Conservation (phyloP, 2,113 vertebrate genomes). For the Oostethus manadensis region DNA sequence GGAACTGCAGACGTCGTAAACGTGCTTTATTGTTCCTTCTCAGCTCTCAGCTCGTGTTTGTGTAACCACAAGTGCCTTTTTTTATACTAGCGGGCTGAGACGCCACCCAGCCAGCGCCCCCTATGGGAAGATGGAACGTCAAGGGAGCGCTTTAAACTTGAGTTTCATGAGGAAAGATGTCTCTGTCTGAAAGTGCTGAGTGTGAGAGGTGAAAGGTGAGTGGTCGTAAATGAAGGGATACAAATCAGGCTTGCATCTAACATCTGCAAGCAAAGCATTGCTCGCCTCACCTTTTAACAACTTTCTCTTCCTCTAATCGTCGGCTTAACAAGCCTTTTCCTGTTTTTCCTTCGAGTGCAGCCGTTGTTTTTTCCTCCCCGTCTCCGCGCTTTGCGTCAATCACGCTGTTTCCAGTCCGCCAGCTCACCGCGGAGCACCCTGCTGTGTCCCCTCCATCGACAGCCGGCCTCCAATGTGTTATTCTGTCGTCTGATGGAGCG, state of each 20-base stretch:
- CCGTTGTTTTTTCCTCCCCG: conserved; percentile 33
- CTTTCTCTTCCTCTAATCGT: conserved; percentile 37
- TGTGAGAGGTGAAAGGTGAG: conserved; percentile 18
- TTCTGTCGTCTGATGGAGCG: neutral
- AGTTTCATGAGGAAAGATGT: conserved; percentile 36
- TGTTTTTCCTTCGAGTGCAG: conserved; percentile 38
- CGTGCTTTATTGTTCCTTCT: conserved; percentile 44
- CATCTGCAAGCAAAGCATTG: conserved; percentile 37
- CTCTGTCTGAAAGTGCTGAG: neutral
- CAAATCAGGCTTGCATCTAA: no score
- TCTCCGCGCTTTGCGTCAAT: conserved; percentile 33
- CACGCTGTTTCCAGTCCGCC: conserved; percentile 30
- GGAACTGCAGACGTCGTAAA: conserved; percentile 33
- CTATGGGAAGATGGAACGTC: conserved; percentile 20
- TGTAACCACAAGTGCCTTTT: conserved; percentile 31
- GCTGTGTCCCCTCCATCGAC: conserved; percentile 20
- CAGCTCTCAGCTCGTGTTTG: conserved; percentile 44
- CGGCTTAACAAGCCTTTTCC: conserved; percentile 53
- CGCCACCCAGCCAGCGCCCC: conserved; percentile 31
- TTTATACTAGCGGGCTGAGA: conserved; percentile 26
- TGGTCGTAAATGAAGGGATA: neutral
- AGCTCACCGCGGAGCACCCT: conserved; percentile 14
- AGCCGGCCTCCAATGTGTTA: conserved; percentile 5
- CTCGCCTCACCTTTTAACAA: conserved; percentile 57
- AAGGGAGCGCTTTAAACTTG: neutral